Conservation (phyloP, 2,888 invertebrate species). For the Himalopsyche kuldschensis region DNA sequence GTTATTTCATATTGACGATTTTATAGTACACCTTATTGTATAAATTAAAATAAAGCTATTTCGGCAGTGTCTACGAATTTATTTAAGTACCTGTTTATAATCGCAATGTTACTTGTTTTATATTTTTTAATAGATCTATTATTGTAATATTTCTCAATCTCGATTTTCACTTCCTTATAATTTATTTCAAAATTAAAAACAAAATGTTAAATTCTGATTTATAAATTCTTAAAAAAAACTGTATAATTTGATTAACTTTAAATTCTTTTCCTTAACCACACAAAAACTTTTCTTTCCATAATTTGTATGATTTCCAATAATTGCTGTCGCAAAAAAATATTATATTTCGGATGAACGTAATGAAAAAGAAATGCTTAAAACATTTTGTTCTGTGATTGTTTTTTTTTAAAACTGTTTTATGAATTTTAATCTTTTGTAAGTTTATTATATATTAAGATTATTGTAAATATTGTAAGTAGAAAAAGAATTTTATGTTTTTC, state of each 20-base stretch:
- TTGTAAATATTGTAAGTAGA: slow-evolving; percentile 40
- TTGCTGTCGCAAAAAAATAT: neutral
- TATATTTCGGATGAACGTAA: slow-evolving; percentile 4
- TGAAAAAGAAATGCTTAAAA: slow-evolving; percentile 28
- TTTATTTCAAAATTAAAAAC: slow-evolving; percentile 30
- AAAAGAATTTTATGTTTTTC: slow-evolving; percentile 19
- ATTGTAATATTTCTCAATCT: slow-evolving; percentile 7
- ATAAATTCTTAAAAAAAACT: too few species aligned
- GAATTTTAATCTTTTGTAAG: slow-evolving; percentile 35
- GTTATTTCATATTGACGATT: too few species aligned
- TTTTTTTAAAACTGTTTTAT: slow-evolving; percentile 35
- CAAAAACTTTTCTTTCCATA: neutral
- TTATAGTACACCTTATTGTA: neutral
- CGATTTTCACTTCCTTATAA: slow-evolving; percentile 13
- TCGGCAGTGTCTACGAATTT: neutral
- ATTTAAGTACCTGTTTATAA: slow-evolving; percentile 37
- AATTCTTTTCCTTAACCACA: neutral
- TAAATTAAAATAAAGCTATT: neutral
- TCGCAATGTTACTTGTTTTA: slow-evolving; percentile 39
- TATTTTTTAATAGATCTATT: slow-evolving; percentile 29
- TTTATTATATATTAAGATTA: slow-evolving; percentile 33
- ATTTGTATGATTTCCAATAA: neutral
- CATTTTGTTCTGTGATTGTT: slow-evolving; percentile 40
- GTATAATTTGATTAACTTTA: too few species aligned
- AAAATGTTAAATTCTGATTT: slow-evolving; percentile 24